Evolutionary conservation across 2,797 vertebrate genomes (phyloP).

Genomic region (Coregonus suidteri): DNA sequence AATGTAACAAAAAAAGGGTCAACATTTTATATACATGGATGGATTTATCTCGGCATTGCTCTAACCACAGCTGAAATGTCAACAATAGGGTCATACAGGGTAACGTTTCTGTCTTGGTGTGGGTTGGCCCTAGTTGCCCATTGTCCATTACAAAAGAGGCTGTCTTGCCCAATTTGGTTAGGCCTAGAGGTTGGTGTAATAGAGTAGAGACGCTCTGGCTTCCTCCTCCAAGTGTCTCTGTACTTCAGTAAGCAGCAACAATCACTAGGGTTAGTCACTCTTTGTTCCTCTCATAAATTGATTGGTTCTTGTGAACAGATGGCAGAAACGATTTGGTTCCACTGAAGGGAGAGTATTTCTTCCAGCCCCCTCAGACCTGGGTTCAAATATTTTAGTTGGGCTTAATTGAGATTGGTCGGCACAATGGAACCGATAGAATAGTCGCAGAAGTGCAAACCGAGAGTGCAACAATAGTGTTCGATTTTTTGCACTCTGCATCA

Average conservation of each 20-base stretch:
- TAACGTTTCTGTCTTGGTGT: neutral
- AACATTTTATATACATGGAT: neutral
- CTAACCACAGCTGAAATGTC: neutral
- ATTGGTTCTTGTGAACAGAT: slow-evolving; percentile 78
- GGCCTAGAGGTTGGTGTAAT: neutral
- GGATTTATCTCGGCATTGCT: neutral
- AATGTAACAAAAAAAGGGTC: too few relatives aligned
- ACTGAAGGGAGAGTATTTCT: slow-evolving; percentile 15
- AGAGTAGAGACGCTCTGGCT: slow-evolving; percentile 8
- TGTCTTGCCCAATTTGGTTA: neutral
- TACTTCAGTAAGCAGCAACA: slow-evolving; percentile 69
- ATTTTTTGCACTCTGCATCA: slow-evolving; percentile 43
- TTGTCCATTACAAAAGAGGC: neutral
- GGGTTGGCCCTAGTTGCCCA: neutral
- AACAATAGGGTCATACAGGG: neutral
- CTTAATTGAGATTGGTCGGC: too few relatives aligned
- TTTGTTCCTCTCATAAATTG: slow-evolving; percentile 72
- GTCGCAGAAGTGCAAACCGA: too few relatives aligned
- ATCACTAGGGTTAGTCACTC: slow-evolving; percentile 62
- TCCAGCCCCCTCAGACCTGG: neutral
- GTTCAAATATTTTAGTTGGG: slow-evolving; percentile 65
- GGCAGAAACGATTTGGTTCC: slow-evolving; percentile 73
- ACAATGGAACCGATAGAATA: too few relatives aligned
- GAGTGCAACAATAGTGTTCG: too few relatives aligned
- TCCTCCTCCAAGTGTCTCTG: slow-evolving; percentile 58